A percentile compares a stretch with the other conserved stretches of the same genome.
Conservation (phyloP, 2,113 vertebrate genomes). For the Oncorhynchus clarkii region DNA sequence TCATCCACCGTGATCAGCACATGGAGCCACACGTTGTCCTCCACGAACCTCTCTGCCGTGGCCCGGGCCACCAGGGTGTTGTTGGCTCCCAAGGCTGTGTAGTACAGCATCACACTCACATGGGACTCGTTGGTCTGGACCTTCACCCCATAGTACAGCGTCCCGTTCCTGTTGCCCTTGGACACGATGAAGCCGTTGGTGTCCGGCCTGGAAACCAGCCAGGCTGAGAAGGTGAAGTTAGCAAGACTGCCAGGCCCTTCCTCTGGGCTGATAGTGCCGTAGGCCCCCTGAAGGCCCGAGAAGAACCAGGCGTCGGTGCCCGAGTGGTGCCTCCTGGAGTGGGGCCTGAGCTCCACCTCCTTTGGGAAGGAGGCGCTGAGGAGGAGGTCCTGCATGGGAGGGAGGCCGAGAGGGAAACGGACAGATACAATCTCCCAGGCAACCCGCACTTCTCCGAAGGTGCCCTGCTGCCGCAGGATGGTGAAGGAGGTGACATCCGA, state of each 20-base stretch:
- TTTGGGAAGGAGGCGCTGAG: conserved; percentile 82
- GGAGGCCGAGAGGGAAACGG: conserved; percentile 78
- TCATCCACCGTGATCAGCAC: conserved; percentile 87
- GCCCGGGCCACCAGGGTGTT: conserved; percentile 77
- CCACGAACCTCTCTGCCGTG: conserved; percentile 76
- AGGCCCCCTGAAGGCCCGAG: conserved; percentile 81
- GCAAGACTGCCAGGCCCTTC: conserved; percentile 73
- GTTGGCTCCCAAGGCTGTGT: conserved; percentile 80
- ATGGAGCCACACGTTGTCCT: conserved; percentile 87
- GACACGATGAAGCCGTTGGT: conserved; percentile 87
- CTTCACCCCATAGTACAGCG: conserved; percentile 87
- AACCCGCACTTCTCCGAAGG: conserved; percentile 85
- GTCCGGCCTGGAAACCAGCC: conserved; percentile 81
- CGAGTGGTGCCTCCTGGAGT: conserved; percentile 83
- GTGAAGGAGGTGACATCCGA: conserved; percentile 82
- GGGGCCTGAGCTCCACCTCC: conserved; percentile 78
- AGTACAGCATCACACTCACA: conserved; percentile 81
- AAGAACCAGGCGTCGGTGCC: conserved; percentile 91
- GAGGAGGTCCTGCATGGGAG: conserved; percentile 86
- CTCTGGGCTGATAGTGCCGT: conserved; percentile 76
- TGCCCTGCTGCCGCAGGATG: conserved; percentile 86
- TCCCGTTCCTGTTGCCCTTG: conserved; percentile 83
- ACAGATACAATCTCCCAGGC: conserved; percentile 92
- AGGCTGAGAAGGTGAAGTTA: conserved; percentile 92
- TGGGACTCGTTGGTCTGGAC: conserved; percentile 84